These are phyloP conservation scores for Patella vulgata DNA, from an alignment of 1,140 invertebrate species.

Conservation along the genomic window DNA sequence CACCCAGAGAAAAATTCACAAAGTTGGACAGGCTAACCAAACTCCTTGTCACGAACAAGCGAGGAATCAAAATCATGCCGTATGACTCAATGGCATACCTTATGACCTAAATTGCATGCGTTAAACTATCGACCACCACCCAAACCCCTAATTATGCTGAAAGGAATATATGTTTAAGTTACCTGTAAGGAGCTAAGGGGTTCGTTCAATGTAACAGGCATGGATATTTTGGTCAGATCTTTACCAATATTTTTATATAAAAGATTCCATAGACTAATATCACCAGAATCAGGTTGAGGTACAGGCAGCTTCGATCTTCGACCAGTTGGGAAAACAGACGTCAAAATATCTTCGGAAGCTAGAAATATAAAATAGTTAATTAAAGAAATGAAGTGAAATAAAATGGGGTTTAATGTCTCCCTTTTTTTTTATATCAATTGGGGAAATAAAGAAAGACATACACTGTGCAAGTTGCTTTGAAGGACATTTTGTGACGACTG, in stretches of 20 bases:
- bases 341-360: slow-evolving; percentile 49
- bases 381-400: neutral
- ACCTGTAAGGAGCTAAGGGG: slow-evolving; percentile 64
- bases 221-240: slow-evolving; percentile 65
- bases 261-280: slow-evolving; percentile 82
- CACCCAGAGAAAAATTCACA: too few species aligned
- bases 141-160: too few species aligned
- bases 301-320: slow-evolving; percentile 78
- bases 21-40: too few species aligned
- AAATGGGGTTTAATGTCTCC: too few species aligned
- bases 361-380: neutral
- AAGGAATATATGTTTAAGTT: too few species aligned
- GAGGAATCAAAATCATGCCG: too few species aligned
- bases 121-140: too few species aligned
- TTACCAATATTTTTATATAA: slow-evolving; percentile 88
- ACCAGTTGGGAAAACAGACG: slow-evolving; percentile 68
- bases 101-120: too few species aligned
- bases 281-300: slow-evolving; percentile 77
- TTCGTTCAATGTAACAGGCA: slow-evolving; percentile 67
- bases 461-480: too few species aligned
- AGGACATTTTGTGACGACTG: too few species aligned
- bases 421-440: neutral
- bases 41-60: too few species aligned
- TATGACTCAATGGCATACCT: too few species aligned
- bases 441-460: neutral